Conservation (phyloP, 2,113 vertebrate species). For the Tringa solitaria region DNA sequence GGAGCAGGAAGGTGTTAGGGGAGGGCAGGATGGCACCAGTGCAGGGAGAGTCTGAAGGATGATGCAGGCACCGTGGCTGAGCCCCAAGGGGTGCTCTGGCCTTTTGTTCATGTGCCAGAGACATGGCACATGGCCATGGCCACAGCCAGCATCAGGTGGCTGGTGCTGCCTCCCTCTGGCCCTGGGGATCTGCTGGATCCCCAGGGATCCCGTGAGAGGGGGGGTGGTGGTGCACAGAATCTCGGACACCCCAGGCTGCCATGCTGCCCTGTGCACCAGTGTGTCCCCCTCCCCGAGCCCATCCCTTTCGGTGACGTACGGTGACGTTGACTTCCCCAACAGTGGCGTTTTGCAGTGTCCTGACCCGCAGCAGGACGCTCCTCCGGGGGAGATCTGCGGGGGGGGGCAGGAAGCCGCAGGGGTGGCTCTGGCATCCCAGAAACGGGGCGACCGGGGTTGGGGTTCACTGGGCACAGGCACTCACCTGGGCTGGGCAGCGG, state of each 20-base stretch:
- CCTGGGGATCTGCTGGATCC: background rate
- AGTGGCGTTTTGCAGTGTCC: background rate
- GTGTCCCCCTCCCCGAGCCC: background rate
- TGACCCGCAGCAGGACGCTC: background rate
- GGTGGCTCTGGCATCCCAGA: background rate
- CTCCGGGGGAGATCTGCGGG: slow-evolving; percentile 6
- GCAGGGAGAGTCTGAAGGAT: background rate
- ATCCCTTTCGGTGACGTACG: background rate
- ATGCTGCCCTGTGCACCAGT: fast-evolving
- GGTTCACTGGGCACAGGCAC: background rate
- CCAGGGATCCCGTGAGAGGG: fast-evolving
- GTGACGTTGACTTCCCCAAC: background rate
- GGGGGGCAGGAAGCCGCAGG: fast-evolving
- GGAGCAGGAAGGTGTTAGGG: background rate
- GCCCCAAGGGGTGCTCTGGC: background rate
- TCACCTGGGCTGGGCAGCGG: background rate
- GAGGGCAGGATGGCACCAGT: fast-evolving
- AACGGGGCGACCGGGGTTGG: fast-evolving
- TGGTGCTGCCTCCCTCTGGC: background rate
- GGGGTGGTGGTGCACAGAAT: fast-evolving
- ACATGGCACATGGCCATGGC: background rate
- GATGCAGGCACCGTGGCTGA: fast-evolving
- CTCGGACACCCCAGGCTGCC: background rate
- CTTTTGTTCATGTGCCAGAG: background rate
- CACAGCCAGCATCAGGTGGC: fast-evolving